A percentile compares a stretch with the other conserved stretches of the same genome.
phyloP scores from a whole-genome alignment of 2,888 invertebrate species.

The Trissolcus brochymenae region DNA sequence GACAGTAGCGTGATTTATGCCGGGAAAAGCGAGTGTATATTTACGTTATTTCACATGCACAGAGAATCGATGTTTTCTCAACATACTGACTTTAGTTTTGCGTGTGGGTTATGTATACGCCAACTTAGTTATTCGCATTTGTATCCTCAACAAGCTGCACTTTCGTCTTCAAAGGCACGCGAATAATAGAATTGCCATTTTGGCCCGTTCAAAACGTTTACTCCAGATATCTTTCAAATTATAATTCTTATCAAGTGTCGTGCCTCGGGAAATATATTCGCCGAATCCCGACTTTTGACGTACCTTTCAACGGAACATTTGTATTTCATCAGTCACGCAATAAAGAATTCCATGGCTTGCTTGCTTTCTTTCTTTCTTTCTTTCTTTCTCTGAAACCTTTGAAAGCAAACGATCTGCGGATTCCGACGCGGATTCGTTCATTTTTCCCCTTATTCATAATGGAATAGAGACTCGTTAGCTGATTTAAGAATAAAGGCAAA shows the following conservation, averaged over 20 bases:
- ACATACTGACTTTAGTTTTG: conserved; percentile 27
- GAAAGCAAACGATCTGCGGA: not conserved
- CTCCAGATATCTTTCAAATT: conserved; percentile 60
- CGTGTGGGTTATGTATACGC: conserved; percentile 25
- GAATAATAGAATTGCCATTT: conserved; percentile 68
- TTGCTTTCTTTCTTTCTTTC: conserved; percentile 26
- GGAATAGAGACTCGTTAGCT: conserved; percentile 43
- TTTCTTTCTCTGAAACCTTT: conserved; percentile 10
- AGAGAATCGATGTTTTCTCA: conserved; percentile 35
- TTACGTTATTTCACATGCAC: conserved; percentile 38
- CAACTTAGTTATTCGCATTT: conserved; percentile 49
- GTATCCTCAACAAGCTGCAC: conserved; percentile 46
- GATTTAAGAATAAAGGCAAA: conserved; percentile 46
- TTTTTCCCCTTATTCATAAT: conserved; percentile 37
- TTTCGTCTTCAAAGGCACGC: conserved; percentile 62
- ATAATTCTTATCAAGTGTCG: conserved; percentile 62
- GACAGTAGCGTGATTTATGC: conserved; percentile 12
- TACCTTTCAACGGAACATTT: conserved; percentile 39
- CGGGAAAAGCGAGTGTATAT: conserved; percentile 20
- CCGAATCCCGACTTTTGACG: conserved; percentile 17
- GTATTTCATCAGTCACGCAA: conserved; percentile 49
- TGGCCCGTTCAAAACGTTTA: conserved; percentile 62
- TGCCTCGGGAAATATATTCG: conserved; percentile 38
- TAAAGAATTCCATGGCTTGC: conserved; percentile 23
- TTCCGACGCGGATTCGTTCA: not conserved